Conservation (phyloP, 2,797 vertebrate genomes). For the Benthosema pterotum region DNA sequence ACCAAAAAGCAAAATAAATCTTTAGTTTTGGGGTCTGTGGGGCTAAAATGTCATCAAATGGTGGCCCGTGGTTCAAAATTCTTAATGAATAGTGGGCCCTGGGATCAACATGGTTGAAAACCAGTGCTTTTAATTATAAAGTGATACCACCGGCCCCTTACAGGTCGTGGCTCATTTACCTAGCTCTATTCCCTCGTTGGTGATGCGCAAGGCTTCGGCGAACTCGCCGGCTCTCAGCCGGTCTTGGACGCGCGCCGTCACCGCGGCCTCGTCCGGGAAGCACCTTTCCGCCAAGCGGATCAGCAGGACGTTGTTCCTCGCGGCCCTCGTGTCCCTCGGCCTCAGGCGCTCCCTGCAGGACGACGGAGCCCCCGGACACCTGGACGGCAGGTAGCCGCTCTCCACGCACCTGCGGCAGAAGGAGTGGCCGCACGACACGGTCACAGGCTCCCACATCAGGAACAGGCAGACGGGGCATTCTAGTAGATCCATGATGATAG, state of each 20-base stretch:
- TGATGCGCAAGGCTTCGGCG: constrained; percentile 77
- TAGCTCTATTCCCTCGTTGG: constrained; percentile 74
- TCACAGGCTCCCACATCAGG: constrained; percentile 85
- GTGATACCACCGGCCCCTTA: too few relatives aligned
- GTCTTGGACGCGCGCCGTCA: constrained; percentile 72
- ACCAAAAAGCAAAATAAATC: too few relatives aligned
- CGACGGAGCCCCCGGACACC: too few relatives aligned
- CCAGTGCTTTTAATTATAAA: too few relatives aligned
- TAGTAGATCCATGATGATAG: constrained; percentile 82
- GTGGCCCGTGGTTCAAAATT: too few relatives aligned
- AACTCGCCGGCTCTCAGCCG: constrained; percentile 76
- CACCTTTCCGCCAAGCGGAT: constrained; percentile 84
- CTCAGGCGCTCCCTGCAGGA: constrained; percentile 79
- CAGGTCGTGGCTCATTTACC: too few relatives aligned
- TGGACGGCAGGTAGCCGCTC: constrained; percentile 62
- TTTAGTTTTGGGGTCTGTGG: too few relatives aligned
- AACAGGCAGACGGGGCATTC: constrained; percentile 84
- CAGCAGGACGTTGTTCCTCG: constrained; percentile 83
- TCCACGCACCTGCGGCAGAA: constrained; percentile 85
- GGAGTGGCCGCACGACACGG: constrained; percentile 87
- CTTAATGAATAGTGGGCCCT: too few relatives aligned
- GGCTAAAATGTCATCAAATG: too few relatives aligned
- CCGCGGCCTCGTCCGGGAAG: constrained; percentile 66
- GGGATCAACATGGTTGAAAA: too few relatives aligned
- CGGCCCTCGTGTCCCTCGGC: constrained; percentile 64